Base-by-base conservation (phyloP, 2,797 vertebrate genomes). In the Luscinia luscinia region DNA sequence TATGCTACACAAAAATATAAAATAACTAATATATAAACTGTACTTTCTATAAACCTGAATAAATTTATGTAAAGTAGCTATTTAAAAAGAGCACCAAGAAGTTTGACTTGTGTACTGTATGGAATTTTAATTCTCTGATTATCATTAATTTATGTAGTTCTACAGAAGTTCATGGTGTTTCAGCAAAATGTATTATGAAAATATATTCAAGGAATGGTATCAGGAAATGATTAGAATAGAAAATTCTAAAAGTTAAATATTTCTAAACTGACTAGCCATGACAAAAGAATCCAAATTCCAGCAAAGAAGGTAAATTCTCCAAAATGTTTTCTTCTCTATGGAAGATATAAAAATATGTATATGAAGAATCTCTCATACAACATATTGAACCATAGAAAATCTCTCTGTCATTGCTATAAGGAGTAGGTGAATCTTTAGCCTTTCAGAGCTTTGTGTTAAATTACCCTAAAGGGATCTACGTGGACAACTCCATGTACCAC, bases 401-500 rank as follows among this genome's bases (percentile, higher is more conserved):
- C 8, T 24, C 8, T 76, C 11, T 70, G 41, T 1, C 2, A 1
- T 12, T 70, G 3, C 41, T 45, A 8, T 6, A 62, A 55, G 23
- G 9, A 52, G 8, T 6, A 66, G 74, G 15, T 5, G 21, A 94
- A 70, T 6, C 5, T 52, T 84, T 5, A 76, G 27, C 24, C 27
- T 43, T 72, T 48, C 49, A 76, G 36, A 61, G n/a, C 19, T 83
- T 36, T 45, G 22, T 61, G 16, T 18, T 38, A 38, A 48, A 1
- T 26, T 21, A 59, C 20, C 11, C 16, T 28, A 17, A 74, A 52
- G 19, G 20, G 23, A 52, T 21, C 9, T 64, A 45, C 5, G 4
- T 3, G 12, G n/a, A 40, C 0, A 0, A 40, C 13, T n/a, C 19
- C 16, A 19, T 4, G 1, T 9, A 40, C 8, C 34, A 28, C 4